These are phyloP conservation scores for Stegodyphus dumicola DNA, from an alignment of 1,140 invertebrate species.

Conservation along the genomic window DNA sequence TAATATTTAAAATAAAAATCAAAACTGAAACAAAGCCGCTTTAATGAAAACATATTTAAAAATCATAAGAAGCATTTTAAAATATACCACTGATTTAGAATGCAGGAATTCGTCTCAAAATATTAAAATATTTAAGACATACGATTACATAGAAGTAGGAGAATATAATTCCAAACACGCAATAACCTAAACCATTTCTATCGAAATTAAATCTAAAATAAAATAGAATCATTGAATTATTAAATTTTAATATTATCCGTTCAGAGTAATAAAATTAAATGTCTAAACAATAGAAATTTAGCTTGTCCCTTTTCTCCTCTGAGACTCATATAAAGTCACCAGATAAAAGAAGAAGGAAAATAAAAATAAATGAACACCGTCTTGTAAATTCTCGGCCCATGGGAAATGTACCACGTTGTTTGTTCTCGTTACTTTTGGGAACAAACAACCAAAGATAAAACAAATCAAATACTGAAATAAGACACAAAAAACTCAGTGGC, in stretches of 20 bases:
- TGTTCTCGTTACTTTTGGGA: slow-evolving; percentile 20
- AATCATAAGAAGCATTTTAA: too few species aligned
- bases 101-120: too few species aligned
- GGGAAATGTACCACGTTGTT: slow-evolving; percentile 32
- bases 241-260: background rate
- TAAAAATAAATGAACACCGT: slow-evolving; percentile 7
- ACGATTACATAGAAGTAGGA: too few species aligned
- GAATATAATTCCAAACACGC: too few species aligned
- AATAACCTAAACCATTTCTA: too few species aligned
- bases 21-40: too few species aligned
- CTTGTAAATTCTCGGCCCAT: slow-evolving; percentile 2
- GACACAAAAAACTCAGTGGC: background rate
- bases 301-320: background rate
- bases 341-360: slow-evolving; percentile 4
- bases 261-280: background rate
- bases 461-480: slow-evolving; percentile 27
- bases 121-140: too few species aligned
- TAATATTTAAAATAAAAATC: too few species aligned
- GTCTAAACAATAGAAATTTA: background rate
- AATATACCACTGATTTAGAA: too few species aligned
- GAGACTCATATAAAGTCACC: background rate
- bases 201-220: too few species aligned
- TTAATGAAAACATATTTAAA: too few species aligned
- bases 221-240: too few species aligned
- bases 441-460: slow-evolving; percentile 10